Percentiles rank a stretch among this genome's conserved stretches.
These are phyloP conservation scores for Nerophis lumbriciformis DNA, from an alignment of 2,113 vertebrate species.

Conservation along the genomic window DNA sequence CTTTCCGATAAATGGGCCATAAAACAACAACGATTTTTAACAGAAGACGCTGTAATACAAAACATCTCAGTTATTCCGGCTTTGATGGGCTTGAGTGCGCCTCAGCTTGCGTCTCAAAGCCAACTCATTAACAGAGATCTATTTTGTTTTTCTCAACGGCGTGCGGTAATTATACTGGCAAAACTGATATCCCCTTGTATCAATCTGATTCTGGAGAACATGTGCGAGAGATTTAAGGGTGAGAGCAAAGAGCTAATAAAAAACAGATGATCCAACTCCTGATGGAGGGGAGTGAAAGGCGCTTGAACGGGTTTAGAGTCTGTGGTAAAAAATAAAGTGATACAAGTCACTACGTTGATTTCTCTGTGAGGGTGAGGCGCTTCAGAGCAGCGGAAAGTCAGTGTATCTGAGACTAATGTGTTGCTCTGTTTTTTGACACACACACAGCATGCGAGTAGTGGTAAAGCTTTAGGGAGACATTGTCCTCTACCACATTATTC, in stretches of 20 bases:
- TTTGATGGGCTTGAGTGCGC: conserved; percentile 26
- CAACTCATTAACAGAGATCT: conserved; percentile 63
- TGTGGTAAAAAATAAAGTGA: conserved; percentile 61
- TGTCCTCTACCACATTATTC: conserved; percentile 24
- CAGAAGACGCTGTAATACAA: conserved; percentile 33
- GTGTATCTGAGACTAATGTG: conserved; percentile 41
- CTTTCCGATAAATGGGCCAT: conserved; percentile 37
- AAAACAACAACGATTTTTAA: conserved; percentile 9
- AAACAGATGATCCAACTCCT: conserved; percentile 61
- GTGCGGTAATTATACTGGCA: conserved; percentile 72
- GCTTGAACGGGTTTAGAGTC: conserved; percentile 49
- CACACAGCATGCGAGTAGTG: conserved; percentile 21
- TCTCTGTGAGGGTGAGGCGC: conserved; percentile 10
- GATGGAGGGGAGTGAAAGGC: conserved; percentile 45
- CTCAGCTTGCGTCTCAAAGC: conserved; percentile 46
- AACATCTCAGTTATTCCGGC: conserved; percentile 36
- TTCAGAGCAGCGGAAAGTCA: conserved; percentile 33
- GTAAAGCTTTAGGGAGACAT: conserved; percentile 21
- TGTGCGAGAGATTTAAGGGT: conserved; percentile 71
- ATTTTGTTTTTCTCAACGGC: conserved; percentile 49
- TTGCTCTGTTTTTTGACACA: conserved; percentile 26
- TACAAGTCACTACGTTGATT: conserved; percentile 56
- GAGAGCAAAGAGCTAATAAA: conserved; percentile 60
- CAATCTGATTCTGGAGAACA: conserved; percentile 70
- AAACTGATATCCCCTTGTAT: conserved; percentile 71